A percentile compares a stretch with the other conserved stretches of the same genome.
Evolutionary conservation across 2,113 vertebrate species (phyloP).

Genomic region (Platichthys stellatus): DNA sequence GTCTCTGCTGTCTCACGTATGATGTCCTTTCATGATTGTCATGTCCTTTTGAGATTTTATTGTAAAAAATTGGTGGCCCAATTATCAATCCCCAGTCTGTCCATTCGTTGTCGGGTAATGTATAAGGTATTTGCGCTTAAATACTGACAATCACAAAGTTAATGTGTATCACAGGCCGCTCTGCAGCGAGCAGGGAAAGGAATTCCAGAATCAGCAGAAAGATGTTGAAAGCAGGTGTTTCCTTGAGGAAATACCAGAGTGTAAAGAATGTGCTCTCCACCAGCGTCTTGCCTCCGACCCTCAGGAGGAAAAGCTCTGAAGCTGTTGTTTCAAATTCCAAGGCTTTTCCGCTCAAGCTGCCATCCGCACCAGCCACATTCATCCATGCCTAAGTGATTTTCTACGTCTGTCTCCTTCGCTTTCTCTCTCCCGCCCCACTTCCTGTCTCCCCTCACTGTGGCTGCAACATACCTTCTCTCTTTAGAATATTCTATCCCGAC

Average conservation of each 20-base stretch:
- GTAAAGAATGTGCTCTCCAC: conserved; percentile 69
- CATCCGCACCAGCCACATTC: conserved; percentile 63
- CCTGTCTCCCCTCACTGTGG: conserved; percentile 30
- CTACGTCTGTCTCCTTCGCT: conserved; percentile 65
- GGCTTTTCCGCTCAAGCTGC: conserved; percentile 67
- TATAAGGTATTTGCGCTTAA: not conserved
- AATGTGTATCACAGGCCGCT: conserved; percentile 15
- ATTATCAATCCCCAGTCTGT: not conserved
- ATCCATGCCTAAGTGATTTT: conserved; percentile 69
- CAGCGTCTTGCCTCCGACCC: conserved; percentile 44
- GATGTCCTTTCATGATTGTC: not conserved
- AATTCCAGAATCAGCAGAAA: conserved; percentile 65
- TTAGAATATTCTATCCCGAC: conserved; percentile 9
- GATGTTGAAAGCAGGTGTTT: conserved; percentile 78
- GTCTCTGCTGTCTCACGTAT: not conserved
- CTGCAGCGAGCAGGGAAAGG: conserved; percentile 14
- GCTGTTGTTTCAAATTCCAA: conserved; percentile 74
- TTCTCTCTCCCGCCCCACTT: conserved; percentile 40
- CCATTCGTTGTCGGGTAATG: not conserved
- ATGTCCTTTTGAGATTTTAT: not conserved
- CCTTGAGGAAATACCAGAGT: conserved; percentile 79
- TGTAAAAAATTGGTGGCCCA: not conserved
- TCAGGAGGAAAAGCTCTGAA: conserved; percentile 61
- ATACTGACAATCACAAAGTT: conserved; percentile 2
- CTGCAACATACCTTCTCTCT: not conserved